A percentile compares a stretch with the other conserved stretches of the same genome.
phyloP scores from a whole-genome alignment of 2,888 invertebrate species.

The Hypena proboscidalis region DNA sequence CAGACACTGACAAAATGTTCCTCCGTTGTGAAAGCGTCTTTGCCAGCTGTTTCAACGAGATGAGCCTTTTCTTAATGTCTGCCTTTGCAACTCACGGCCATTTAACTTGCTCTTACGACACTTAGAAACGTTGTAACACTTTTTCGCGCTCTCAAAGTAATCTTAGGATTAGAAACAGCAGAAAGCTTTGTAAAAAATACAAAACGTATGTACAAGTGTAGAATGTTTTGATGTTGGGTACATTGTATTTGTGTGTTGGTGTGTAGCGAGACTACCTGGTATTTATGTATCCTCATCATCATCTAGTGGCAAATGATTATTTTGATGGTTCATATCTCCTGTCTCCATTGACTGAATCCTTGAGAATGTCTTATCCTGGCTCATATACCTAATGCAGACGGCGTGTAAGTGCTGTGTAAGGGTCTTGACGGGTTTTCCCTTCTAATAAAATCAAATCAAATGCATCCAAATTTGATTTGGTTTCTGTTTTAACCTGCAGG shows the following conservation, averaged over 20 bases:
- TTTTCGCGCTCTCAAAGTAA: slow-evolving; percentile 34
- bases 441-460: slow-evolving; percentile 67
- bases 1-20: slow-evolving; percentile 36
- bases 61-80: slow-evolving; percentile 48
- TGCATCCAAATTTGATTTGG: slow-evolving; percentile 62
- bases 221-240: slow-evolving; percentile 20
- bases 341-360: slow-evolving; percentile 22
- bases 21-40: slow-evolving; percentile 34
- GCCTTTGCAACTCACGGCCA: slow-evolving; percentile 48
- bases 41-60: slow-evolving; percentile 44
- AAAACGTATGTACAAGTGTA: slow-evolving; percentile 16
- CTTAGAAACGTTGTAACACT: slow-evolving; percentile 42
- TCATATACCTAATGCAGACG: slow-evolving; percentile 42
- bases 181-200: slow-evolving; percentile 19
- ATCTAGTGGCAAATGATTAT: slow-evolving; percentile 33
- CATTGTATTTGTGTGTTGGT: slow-evolving; percentile 21
- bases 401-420: slow-evolving; percentile 80
- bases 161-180: slow-evolving; percentile 33
- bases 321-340: slow-evolving; percentile 23
- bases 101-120: slow-evolving; percentile 46
- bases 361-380: slow-evolving; percentile 30
- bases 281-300: slow-evolving; percentile 25
- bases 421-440: slow-evolving; percentile 63
- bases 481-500: slow-evolving; percentile 86
- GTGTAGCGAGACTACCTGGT: slow-evolving; percentile 22